Evolutionary conservation across 1,140 invertebrate genomes (phyloP), one percentile per base, ranked within the genome.

Genomic region (Pseudomyrmex dendroicus): DNA sequence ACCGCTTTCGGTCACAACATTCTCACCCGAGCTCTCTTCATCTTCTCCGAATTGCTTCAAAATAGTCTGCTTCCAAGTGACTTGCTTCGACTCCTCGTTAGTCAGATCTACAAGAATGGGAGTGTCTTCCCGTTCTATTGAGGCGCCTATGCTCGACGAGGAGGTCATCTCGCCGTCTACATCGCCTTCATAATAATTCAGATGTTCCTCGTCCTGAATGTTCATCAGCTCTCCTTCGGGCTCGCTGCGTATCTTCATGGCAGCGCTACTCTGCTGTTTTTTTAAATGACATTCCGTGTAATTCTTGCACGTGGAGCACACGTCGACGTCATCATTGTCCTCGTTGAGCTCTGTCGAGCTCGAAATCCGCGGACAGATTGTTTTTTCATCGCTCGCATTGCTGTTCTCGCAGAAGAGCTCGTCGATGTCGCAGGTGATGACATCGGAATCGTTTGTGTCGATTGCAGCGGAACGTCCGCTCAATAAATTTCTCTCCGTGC

Each of bases 81-180:
- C 1, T 15, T 54, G 64, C 22, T 72, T 89, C 48, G 63, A 56
- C 8, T 89, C 84, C 4, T 89, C 88, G 3, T 48, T 64, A 0
- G 87, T 89, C 5, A 89, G 13, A 74, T 89, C 88, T 2, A 89
- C 84, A 2, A 89, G 35, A 20, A 89, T 77, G 0, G 86, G 84
- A 10, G 12, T 1, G 5, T 17, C 13, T 7, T 52, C 35, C 2
- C 35, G 22, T 5, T 68, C 46, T 2, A 13, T 35, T 20, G 50
- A 48, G 22, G 3, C 3, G 9, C n/a, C 9, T 25, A 5, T 73
- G 15, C 9, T 82, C 44, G 48, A 68, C 22, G 25, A 50, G 0
- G 17, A 77, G 46, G 48, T 17, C 35, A 20, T 74, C 35, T 74
- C 17, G 0, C 9, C n/a, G 2, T 13, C 15, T 2, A 13, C 20